phyloP scores from a whole-genome alignment of 2,797 vertebrate genomes.

The Pipistrellus nathusii region DNA sequence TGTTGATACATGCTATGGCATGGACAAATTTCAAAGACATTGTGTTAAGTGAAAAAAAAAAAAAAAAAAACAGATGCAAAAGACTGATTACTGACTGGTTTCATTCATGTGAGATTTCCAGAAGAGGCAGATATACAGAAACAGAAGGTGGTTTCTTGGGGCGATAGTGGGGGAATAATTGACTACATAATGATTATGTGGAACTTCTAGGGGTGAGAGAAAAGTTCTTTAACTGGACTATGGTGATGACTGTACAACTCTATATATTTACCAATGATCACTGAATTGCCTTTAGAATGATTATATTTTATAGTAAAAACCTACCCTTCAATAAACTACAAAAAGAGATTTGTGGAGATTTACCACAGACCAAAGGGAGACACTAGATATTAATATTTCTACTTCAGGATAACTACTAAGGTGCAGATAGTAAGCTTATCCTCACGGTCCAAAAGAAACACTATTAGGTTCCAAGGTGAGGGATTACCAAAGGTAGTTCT shows the following conservation, averaged over 20 bases:
- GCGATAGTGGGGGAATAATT: neutral
- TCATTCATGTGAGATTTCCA: neutral
- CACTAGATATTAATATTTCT: neutral
- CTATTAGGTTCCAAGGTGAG: neutral
- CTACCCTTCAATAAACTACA: neutral
- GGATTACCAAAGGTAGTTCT: neutral
- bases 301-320: slow-evolving; percentile 22
- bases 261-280: slow-evolving; percentile 14
- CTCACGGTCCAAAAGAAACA: neutral
- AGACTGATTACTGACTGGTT: neutral
- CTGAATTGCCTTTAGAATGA: neutral
- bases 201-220: neutral
- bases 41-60: neutral
- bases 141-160: neutral
- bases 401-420: neutral
- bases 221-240: slow-evolving; percentile 1
- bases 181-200: neutral
- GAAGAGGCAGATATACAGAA: neutral
- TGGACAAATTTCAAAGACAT: neutral
- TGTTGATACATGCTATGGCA: neutral
- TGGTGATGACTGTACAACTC: neutral
- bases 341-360: neutral
- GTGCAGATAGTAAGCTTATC: neutral
- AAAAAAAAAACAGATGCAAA: slow-evolving; percentile 7
- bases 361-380: neutral